Evolutionary conservation across 2,888 invertebrate species (phyloP).

Genomic region (Thera obeliscata): DNA sequence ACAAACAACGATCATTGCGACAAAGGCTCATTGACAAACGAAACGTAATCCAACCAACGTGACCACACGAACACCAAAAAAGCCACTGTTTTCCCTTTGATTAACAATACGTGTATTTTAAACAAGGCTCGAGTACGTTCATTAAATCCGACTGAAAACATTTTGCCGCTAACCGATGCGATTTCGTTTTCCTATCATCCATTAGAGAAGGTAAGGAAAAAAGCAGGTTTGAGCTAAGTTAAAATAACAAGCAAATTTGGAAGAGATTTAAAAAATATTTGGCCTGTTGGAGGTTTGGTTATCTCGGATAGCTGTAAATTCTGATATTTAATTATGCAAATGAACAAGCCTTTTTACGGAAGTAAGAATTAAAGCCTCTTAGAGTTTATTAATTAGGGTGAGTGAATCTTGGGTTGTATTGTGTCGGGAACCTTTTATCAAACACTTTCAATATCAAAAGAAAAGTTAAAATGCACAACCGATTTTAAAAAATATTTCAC

Average conservation of each 20-base stretch:
- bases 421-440: constrained; percentile 23
- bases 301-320: constrained; percentile 61
- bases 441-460: neutral
- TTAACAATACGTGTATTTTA: constrained; percentile 24
- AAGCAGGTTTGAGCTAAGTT: constrained; percentile 55
- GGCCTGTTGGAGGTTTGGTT: constrained; percentile 63
- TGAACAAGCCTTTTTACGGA: constrained; percentile 60
- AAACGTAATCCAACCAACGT: constrained; percentile 42
- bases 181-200: constrained; percentile 59
- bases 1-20: constrained; percentile 2
- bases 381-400: constrained; percentile 54
- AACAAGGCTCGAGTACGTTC: constrained; percentile 38
- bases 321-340: constrained; percentile 77
- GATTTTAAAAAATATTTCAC: too few species aligned
- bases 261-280: constrained; percentile 51
- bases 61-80: constrained; percentile 28
- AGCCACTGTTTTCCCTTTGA: constrained; percentile 23
- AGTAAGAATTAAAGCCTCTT: constrained; percentile 50
- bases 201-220: constrained; percentile 60
- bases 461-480: too few species aligned
- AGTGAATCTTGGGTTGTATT: constrained; percentile 44
- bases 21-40: constrained; percentile 23
- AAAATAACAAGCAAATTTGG: constrained; percentile 50
- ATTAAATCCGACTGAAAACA: constrained; percentile 55
- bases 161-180: constrained; percentile 52